Evolutionary conservation across 2,113 vertebrate genomes (phyloP).

Genomic region (Eudorcas thomsonii): DNA sequence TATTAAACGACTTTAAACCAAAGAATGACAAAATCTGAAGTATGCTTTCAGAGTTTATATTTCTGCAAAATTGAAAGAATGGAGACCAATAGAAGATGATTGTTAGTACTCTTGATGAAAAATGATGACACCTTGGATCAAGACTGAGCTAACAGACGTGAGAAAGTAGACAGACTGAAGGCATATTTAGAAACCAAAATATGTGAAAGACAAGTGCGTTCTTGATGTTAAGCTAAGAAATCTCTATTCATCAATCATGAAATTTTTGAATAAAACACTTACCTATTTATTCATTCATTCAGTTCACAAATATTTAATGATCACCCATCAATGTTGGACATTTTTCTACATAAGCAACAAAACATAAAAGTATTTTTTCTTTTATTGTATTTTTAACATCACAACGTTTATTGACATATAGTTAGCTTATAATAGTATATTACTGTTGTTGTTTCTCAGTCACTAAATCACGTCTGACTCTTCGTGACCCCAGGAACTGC

Average conservation of each 20-base stretch:
- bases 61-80: background rate
- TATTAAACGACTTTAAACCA: background rate
- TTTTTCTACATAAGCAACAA: background rate
- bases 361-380: background rate
- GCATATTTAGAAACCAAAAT: background rate
- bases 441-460: background rate
- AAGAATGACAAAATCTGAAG: background rate
- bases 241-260: background rate
- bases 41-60: background rate
- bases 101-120: background rate
- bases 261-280: background rate
- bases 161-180: background rate
- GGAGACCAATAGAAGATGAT: background rate
- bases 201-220: background rate
- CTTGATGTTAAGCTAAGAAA: background rate
- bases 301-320: background rate
- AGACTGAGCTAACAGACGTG: background rate
- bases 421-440: background rate
- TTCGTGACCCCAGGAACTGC: background rate
- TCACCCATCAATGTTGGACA: background rate
- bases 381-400: background rate
- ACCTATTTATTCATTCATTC: background rate
- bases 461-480: background rate
- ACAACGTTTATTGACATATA: background rate
- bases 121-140: background rate